These are phyloP conservation scores for Bombyx mori DNA, from an alignment of 1,140 invertebrate species.

Conservation along the genomic window DNA sequence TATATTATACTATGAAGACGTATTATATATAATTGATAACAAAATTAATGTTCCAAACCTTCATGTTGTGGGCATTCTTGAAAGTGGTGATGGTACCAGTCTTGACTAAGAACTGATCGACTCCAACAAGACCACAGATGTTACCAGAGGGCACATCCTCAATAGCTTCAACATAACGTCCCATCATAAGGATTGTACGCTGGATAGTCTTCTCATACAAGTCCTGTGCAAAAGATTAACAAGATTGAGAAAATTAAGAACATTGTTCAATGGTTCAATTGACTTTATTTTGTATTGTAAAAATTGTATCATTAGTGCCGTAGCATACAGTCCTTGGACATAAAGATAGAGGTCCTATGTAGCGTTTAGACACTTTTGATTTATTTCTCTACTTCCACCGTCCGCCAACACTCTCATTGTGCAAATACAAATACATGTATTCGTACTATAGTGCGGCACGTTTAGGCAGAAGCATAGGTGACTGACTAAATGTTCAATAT, in stretches of 20 bases:
- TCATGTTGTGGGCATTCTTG: conserved; percentile 99
- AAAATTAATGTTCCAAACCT: conserved; percentile 50
- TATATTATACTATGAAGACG: too few relatives aligned
- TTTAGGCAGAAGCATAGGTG: conserved; percentile 14
- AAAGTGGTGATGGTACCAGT: conserved; percentile 99
- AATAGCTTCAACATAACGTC: conserved; percentile 98
- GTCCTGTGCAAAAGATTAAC: conserved; percentile 73
- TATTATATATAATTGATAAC: background rate
- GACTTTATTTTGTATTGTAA: too few relatives aligned
- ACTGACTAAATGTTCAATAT: background rate
- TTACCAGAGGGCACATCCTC: conserved; percentile 99
- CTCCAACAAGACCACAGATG: conserved; percentile 99
- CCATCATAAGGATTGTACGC: conserved; percentile 99
- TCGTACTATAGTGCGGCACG: conserved; percentile 41
- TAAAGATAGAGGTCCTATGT: conserved; percentile 78
- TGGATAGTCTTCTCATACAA: conserved; percentile 99
- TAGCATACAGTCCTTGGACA: conserved; percentile 74
- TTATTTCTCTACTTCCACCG: conserved; percentile 27
- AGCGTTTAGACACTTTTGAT: conserved; percentile 68
- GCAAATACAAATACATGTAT: conserved; percentile 5
- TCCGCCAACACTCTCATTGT: conserved; percentile 29
- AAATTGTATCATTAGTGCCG: conserved; percentile 55
- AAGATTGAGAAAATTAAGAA: background rate
- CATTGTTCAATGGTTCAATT: background rate
- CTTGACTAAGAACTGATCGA: conserved; percentile 99